Evolutionary conservation across 1,140 invertebrate genomes (phyloP), one percentile per base, ranked within the genome.

Genomic region (Drosophila pandora): DNA sequence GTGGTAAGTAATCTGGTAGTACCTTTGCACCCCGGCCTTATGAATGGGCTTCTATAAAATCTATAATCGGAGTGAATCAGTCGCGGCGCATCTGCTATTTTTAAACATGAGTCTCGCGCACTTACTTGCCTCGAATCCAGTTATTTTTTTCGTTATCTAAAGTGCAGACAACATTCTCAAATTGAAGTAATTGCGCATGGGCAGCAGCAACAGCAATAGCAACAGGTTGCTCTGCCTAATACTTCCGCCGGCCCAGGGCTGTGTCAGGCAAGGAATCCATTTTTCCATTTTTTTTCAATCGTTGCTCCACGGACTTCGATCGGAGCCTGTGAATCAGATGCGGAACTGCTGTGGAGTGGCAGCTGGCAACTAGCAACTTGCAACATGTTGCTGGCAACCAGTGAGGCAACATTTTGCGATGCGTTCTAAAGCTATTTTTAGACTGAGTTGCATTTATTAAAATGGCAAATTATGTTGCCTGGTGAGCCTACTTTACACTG

Each of bases 121-220:
- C 39, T 43, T 47, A 12, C 34, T 10, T 37, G 34, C 12, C 53
- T 48, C 50, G 43, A 72, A 72, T 78, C 73, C 64, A 84, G 75
- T 85, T 85, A 78, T 48, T 72, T 37, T 37, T 12, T 87, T 59
- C 56, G 70, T 82, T 85, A 85, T 85, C 82, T 85, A 82, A 88
- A 88, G 82, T 83, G 65, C 71, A 75, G 79, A 82, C 76, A 83
- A 53, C 48, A 71, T 74, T 76, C 50, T 65, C 62, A 59, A 64
- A 78, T 75, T 55, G 47, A 87, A 84, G 80, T 85, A 85, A 85
- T 85, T 85, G 83, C 74, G 71, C 83, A 79, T 87, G 85, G 62
- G 69, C 78, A 81, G 34, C 34, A 37, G 10, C 25, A 28, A 6
- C 25, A 28, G 34, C 34, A 37, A 37, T 37, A n/a, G 34, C 12